Evolutionary conservation across 1,140 invertebrate species (phyloP), one percentile per base, ranked within the genome.

Genomic region (Drusus annulatus): DNA sequence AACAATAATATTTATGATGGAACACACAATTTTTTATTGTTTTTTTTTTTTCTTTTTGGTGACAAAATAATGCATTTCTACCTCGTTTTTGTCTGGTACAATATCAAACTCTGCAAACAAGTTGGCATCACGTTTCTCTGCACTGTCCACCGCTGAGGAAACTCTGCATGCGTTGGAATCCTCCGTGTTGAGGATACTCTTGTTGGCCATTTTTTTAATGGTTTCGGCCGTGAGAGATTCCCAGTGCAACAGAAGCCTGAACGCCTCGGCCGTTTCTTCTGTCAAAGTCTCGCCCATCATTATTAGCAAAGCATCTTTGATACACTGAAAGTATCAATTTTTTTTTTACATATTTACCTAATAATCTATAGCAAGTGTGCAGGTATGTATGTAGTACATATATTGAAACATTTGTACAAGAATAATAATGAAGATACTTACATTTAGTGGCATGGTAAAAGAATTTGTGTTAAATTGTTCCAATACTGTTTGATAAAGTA

Each of bases 401-500:
- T n/a, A n/a, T n/a, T n/a, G n/a, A n/a, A n/a, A n/a, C n/a, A n/a
- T n/a, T n/a, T n/a, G n/a, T n/a, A n/a, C n/a, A n/a, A n/a, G n/a
- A n/a, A n/a, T n/a, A n/a, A n/a, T n/a, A n/a, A n/a, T n/a, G n/a
- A n/a, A n/a, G n/a, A n/a, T n/a, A n/a, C n/a, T n/a, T n/a, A n/a
- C n/a, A n/a, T n/a, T n/a, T n/a, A n/a, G n/a, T n/a, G n/a, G n/a
- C n/a, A n/a, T n/a, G n/a, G n/a, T n/a, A n/a, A n/a, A n/a, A n/a
- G n/a, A 85, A 13, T 85, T 83, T 3, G 83, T 82, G 23, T 85
- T 83, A 78, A 89, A 89, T 74, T 88, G 90, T 78, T 88, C 86
- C 8, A 90, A 84, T 6, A 89, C 88, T 0, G 88, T 89, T 17
- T 88, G 84, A 80, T 93, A 94, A 0, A 94, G 87, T 7, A 93